Conservation (phyloP, 2,888 invertebrate species). For the Cephonodes hylas region DNA sequence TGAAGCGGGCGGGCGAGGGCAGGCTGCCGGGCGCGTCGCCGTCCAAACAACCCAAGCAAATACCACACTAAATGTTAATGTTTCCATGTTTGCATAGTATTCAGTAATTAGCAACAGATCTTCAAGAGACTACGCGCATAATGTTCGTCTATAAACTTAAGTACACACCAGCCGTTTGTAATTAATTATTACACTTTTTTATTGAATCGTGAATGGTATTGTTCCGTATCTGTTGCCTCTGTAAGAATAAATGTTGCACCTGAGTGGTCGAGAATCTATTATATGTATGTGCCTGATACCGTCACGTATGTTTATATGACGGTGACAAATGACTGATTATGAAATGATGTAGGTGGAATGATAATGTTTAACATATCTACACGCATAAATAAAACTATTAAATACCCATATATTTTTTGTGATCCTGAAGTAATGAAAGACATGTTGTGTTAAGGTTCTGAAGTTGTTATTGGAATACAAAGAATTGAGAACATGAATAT, state of each 20-base stretch:
- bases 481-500: constrained; percentile 14
- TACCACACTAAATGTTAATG: constrained; percentile 59
- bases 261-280: not conserved
- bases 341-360: constrained; percentile 25
- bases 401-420: not conserved
- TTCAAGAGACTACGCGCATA: constrained; percentile 5
- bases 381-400: constrained; percentile 23
- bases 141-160: constrained; percentile 1
- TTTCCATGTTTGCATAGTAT: not conserved
- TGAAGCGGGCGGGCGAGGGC: constrained; percentile 70
- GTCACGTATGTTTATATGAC: not conserved
- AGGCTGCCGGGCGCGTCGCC: constrained; percentile 74
- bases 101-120: constrained; percentile 11
- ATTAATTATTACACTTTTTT: not conserved
- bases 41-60: constrained; percentile 73
- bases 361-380: constrained; percentile 20
- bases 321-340: constrained; percentile 23
- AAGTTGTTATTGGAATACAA: constrained; percentile 1
- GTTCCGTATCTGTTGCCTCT: not conserved
- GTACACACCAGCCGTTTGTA: not conserved
- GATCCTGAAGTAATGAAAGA: not conserved
- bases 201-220: constrained; percentile 3
- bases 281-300: constrained; percentile 12
- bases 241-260: constrained; percentile 1
- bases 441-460: not conserved